Conservation (phyloP, 2,888 invertebrate species). For the Lymantria monacha region DNA sequence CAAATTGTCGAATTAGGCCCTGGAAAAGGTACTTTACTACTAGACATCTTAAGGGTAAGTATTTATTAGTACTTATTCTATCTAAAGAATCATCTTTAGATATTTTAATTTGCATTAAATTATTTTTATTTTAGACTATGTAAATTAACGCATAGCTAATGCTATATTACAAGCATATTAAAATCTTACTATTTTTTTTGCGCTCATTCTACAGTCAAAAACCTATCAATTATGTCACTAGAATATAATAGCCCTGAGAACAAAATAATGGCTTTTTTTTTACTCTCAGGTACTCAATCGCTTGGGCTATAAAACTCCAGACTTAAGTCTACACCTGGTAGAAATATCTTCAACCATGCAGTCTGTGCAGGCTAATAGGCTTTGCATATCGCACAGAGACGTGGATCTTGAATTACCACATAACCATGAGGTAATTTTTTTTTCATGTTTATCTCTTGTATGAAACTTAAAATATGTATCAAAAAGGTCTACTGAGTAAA, state of each 20-base stretch:
- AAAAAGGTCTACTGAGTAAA: too few species aligned
- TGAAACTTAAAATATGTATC: neutral
- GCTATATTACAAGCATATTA: too few species aligned
- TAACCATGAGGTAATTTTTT: slow-evolving; percentile 62
- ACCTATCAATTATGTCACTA: too few species aligned
- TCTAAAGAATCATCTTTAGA: too few species aligned
- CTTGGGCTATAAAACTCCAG: slow-evolving; percentile 68
- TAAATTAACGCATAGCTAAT: too few species aligned
- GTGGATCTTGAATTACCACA: slow-evolving; percentile 60
- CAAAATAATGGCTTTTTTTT: neutral
- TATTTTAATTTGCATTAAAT: too few species aligned
- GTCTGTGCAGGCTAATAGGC: slow-evolving; percentile 87
- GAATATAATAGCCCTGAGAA: too few species aligned
- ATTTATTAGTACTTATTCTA: neutral
- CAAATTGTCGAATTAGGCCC: slow-evolving; percentile 98
- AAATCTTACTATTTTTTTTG: too few species aligned
- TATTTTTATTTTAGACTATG: too few species aligned
- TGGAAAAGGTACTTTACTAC: slow-evolving; percentile 93
- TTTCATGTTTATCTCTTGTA: neutral
- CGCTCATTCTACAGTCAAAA: too few species aligned
- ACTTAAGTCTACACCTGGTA: slow-evolving; percentile 90
- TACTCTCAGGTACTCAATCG: slow-evolving; percentile 78
- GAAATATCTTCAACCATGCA: slow-evolving; percentile 95
- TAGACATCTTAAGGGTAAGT: slow-evolving; percentile 92
- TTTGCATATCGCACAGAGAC: slow-evolving; percentile 83